Evolutionary conservation across 2,888 invertebrate genomes (phyloP), one percentile per base, ranked within the genome.

Genomic region (Morpho achilles): DNA sequence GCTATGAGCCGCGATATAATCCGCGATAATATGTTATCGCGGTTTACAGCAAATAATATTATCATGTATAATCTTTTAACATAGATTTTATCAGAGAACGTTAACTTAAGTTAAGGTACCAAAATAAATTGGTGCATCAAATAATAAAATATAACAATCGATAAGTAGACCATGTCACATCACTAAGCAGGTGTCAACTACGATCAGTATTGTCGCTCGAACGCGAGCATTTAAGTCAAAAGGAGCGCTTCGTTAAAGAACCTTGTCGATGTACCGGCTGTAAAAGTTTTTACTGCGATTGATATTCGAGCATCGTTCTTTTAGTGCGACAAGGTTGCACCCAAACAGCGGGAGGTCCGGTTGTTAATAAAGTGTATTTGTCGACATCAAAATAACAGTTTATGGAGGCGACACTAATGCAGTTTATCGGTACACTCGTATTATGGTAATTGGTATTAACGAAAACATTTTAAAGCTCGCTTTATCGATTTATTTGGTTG

Each of bases 381-480:
- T 87, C 86, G 87, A 87, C 85, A 88, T 87, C 80, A 85, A 84
- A 85, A 87, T 84, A 84, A 80, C 84, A 84, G 79, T 87, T 87
- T 86, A 87, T 77, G 80, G 76, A 72, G 73, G 64, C 80, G 75
- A 72, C 82, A 80, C 83, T 85, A 84, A 84, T 84, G 82, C 80
- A 75, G 72, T 77, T 79, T 76, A 83, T 82, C 82, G 79, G 56
- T 60, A 61, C 50, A 56, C 58, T 58, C 58, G 58, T 61, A 62
- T 62, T 60, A 62, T 60, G 58, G 60, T 62, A 60, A 62, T 56
- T 55, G 57, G 59, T 51, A 56, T 56, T 55, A 61, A 62, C 52
- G 55, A 46, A 57, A 56, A 45, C 53, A 46, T 52, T 59, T 59
- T 50, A 42, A 45, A 40, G 50, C 49, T 39, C 16, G 39, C 45